A percentile compares a stretch with the other conserved stretches of the same genome.
phyloP scores from a whole-genome alignment of 2,797 vertebrate species.

The Anolis apletophallus region DNA sequence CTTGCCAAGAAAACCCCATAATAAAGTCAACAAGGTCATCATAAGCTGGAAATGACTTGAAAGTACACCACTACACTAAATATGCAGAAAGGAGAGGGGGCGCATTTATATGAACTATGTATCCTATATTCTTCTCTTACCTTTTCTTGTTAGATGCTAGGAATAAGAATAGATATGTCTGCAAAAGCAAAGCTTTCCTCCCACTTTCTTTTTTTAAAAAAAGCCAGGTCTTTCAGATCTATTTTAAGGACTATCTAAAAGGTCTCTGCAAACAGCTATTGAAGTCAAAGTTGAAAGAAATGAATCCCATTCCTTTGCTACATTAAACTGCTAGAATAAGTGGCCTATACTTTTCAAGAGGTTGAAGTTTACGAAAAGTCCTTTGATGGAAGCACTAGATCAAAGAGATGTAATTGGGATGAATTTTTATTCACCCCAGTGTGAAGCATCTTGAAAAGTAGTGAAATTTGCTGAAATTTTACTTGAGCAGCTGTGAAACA shows the following conservation, averaged over 20 bases:
- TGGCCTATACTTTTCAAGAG: conserved; percentile 45
- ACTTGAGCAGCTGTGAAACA: background rate
- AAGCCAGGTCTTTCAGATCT: conserved; percentile 28
- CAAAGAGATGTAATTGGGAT: background rate
- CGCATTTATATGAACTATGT: background rate
- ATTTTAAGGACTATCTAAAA: conserved; percentile 2
- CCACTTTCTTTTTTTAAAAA: conserved; percentile 20
- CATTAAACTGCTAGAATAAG: conserved; percentile 37
- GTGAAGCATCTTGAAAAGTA: background rate
- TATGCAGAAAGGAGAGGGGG: background rate
- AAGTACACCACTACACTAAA: no score
- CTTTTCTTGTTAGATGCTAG: background rate
- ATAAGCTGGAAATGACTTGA: no score
- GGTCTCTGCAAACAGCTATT: conserved; percentile 28
- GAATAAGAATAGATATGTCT: conserved; percentile 15
- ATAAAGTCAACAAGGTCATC: no score
- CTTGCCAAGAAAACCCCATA: no score
- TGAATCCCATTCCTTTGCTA: background rate
- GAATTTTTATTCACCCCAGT: background rate
- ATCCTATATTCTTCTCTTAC: background rate
- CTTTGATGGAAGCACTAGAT: conserved; percentile 12
- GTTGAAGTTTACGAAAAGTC: conserved; percentile 29
- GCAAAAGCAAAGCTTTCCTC: conserved; percentile 18
- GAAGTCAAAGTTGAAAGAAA: conserved; percentile 43
- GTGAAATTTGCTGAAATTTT: background rate